These are phyloP conservation scores for Alexandromys fortis DNA, from an alignment of 2,113 vertebrate genomes.

Conservation along the genomic window DNA sequence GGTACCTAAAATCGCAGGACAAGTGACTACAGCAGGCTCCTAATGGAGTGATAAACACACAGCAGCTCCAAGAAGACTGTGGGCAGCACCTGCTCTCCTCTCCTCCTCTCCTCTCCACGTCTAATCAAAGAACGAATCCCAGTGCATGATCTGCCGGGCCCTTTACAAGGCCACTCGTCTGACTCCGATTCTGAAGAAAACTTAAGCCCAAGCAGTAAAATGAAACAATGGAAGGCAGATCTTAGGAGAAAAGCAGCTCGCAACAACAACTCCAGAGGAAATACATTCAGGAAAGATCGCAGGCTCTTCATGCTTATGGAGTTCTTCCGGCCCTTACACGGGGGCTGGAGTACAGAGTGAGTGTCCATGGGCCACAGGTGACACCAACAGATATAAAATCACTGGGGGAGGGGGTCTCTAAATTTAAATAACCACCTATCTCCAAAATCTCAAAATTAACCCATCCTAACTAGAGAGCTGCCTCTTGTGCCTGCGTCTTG, in stretches of 20 bases:
- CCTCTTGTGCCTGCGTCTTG: background rate
- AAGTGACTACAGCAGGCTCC: background rate
- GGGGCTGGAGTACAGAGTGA: background rate
- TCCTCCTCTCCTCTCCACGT: background rate
- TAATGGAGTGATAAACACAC: background rate
- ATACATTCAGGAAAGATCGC: background rate
- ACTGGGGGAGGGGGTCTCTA: background rate
- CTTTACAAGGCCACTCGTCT: background rate
- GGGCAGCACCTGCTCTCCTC: background rate
- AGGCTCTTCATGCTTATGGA: background rate
- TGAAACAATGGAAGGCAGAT: background rate
- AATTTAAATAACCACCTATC: background rate
- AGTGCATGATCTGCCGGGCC: background rate
- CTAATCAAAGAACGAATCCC: background rate
- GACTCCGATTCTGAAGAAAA: conserved; percentile 29
- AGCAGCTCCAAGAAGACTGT: background rate
- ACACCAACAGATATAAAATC: background rate
- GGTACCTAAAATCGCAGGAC: background rate
- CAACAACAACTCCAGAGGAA: background rate
- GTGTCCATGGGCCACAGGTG: background rate
- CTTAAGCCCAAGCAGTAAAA: background rate
- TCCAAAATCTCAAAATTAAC: background rate
- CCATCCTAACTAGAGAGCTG: background rate
- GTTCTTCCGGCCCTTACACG: too few species aligned
- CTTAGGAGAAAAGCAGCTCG: background rate